A percentile compares a stretch with the other conserved stretches of the same genome.
Evolutionary conservation across 2,797 vertebrate genomes (phyloP).

Genomic region (Argyrosomus regius): DNA sequence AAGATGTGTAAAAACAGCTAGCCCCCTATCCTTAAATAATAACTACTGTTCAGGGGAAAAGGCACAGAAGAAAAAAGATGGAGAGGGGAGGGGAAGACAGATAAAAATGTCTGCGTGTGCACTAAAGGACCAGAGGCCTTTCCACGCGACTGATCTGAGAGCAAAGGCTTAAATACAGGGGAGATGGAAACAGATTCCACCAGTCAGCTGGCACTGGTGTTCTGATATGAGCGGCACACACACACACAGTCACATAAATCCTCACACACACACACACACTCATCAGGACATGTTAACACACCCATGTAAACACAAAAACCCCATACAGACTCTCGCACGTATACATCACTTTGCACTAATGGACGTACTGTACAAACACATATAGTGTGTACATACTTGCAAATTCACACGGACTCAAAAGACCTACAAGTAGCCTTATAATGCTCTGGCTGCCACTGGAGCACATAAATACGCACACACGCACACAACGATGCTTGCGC

Average conservation of each 20-base stretch:
- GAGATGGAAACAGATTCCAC: constrained; percentile 80
- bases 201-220: constrained; percentile 71
- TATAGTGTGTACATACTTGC: constrained; percentile 26
- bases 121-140: constrained; percentile 78
- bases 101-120: constrained; percentile 74
- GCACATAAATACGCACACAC: constrained; percentile 48
- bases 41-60: constrained; percentile 58
- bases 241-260: constrained; percentile 25
- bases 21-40: constrained; percentile 72
- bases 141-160: constrained; percentile 80
- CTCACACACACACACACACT: constrained; percentile 19
- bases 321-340: constrained; percentile 9
- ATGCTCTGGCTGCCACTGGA: constrained; percentile 47
- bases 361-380: constrained; percentile 32
- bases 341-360: constrained; percentile 13
- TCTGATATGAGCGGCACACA: constrained; percentile 59
- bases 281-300: constrained; percentile 42
- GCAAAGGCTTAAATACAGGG: constrained; percentile 79
- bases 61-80: constrained; percentile 49
- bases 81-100: constrained; percentile 59
- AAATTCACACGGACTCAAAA: constrained; percentile 48
- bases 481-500: constrained; percentile 37
- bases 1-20: constrained; percentile 68
- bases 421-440: constrained; percentile 56
- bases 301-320: constrained; percentile 31